Evolutionary conservation across 2,797 vertebrate species (phyloP), one percentile per base, ranked within the genome.

Genomic region (Anguilla marmorata): DNA sequence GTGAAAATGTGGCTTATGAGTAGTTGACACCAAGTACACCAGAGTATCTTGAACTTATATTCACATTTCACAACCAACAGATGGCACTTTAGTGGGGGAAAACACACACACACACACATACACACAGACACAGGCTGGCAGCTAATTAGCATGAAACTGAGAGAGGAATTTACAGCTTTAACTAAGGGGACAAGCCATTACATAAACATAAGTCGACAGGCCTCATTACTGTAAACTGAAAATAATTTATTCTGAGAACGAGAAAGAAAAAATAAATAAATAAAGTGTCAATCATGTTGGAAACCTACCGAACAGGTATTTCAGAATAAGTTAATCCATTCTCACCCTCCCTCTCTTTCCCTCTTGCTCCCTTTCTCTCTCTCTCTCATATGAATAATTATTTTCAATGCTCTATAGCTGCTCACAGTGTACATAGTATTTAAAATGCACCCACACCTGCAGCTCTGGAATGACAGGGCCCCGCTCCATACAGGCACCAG

Each of bases 381-480:
- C 14, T 58, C 56, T 3, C 14, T 58, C 56, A 58, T 58, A 58
- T 19, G 16, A 58, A 58, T 16, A 16, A 58, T 19, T 58, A 58
- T 58, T 58, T 58, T 16, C 16, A 16, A 58, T 58, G 56, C 56
- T 16, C 14, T 58, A 58, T 58, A 58, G 14, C 12, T 58, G 56
- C 56, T 58, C 16, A 58, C 56, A 58, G 16, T 58, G 56, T 14
- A 58, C 56, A 58, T 19, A 14, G 16, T 58, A 58, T 58, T 4
- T 82, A 48, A 21, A 7, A n/a, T 50, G 79, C 19, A 21, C 6
- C 1, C 63, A 92, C 93, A 99, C 98, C 97, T 99, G 98, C 19
- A 99, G 94, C 89, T 99, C 98, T 21, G 98, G 98, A 85, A 99
- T 96, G 83, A 97, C 93, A 0, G 98, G 96, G 87, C 98, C 98